Conservation (phyloP, 1,140 invertebrate genomes). For the Zaprionus africanus region DNA sequence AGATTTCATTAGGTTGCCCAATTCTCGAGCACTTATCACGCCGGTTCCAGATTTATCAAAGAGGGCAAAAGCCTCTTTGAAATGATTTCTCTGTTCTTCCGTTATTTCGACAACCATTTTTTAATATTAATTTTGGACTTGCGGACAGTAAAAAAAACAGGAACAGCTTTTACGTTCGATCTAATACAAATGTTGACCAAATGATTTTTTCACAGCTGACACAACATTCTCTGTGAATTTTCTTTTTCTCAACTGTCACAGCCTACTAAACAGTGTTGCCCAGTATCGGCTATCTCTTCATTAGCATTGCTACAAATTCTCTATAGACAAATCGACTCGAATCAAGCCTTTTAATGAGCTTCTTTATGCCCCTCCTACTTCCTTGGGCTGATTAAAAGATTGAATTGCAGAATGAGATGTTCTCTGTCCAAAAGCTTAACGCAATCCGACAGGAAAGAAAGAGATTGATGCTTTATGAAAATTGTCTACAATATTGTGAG, state of each 20-base stretch:
- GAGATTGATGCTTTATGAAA: conserved; percentile 21
- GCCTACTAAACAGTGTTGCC: conserved; percentile 15
- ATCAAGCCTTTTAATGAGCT: conserved; percentile 27
- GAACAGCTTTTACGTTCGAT: not conserved
- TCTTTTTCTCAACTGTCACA: not conserved
- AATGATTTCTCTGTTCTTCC: conserved; percentile 67
- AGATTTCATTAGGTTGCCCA: conserved; percentile 94
- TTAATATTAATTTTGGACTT: not conserved
- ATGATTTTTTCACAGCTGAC: not conserved
- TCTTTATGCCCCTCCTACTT: not conserved
- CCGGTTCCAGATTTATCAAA: conserved; percentile 98
- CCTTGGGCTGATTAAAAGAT: not conserved
- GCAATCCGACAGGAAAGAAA: conserved; percentile 22
- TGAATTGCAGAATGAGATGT: conserved; percentile 56
- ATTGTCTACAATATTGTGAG: conserved; percentile 35
- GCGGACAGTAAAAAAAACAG: not conserved
- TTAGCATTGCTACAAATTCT: conserved; percentile 56
- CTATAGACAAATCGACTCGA: conserved; percentile 36
- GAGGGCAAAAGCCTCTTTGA: conserved; percentile 86
- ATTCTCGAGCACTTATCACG: conserved; percentile 94
- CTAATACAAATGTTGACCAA: not conserved
- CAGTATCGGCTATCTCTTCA: not conserved
- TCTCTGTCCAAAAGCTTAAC: conserved; percentile 20
- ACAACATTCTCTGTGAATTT: not conserved
- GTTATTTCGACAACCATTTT: conserved; percentile 33